Conservation (phyloP, 2,113 vertebrate genomes). For the Madoqua kirkii region DNA sequence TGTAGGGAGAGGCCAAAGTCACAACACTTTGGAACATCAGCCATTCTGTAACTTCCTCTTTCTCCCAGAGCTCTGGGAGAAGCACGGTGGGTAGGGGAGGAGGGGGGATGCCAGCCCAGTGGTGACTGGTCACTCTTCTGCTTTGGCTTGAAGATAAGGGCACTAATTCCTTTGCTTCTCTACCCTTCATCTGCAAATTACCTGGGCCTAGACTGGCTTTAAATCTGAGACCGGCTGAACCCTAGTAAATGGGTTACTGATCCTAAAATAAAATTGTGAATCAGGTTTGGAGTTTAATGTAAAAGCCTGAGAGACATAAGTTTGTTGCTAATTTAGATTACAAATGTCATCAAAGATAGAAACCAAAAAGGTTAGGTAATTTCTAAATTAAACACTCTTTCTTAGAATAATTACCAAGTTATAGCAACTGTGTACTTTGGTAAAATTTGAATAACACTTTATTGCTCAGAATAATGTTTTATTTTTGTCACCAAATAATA, state of each 20-base stretch:
- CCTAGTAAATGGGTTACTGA: not conserved
- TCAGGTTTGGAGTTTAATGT: constrained; percentile 37
- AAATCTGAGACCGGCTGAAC: not conserved
- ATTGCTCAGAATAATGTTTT: constrained; percentile 67
- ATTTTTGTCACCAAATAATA: constrained; percentile 61
- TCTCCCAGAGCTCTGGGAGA: not conserved
- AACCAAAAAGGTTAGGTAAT: constrained; percentile 62
- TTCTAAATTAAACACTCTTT: constrained; percentile 66
- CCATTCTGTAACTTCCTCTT: not conserved
- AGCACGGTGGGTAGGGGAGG: not conserved
- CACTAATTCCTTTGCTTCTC: not conserved
- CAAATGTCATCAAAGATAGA: constrained; percentile 65
- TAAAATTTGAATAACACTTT: constrained; percentile 59
- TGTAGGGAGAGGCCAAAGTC: not conserved
- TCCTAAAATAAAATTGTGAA: constrained; percentile 56
- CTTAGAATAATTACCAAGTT: constrained; percentile 63
- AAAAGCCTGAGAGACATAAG: constrained; percentile 49
- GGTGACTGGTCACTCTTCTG: not conserved
- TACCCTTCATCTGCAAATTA: not conserved
- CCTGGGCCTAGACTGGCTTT: not conserved
- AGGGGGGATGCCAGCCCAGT: not conserved
- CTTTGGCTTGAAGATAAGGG: not conserved
- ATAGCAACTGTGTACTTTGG: constrained; percentile 57
- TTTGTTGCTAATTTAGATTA: constrained; percentile 63
- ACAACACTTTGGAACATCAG: not conserved